These are phyloP conservation scores for Eupithecia insigniata DNA, from an alignment of 2,888 invertebrate genomes.

Conservation along the genomic window DNA sequence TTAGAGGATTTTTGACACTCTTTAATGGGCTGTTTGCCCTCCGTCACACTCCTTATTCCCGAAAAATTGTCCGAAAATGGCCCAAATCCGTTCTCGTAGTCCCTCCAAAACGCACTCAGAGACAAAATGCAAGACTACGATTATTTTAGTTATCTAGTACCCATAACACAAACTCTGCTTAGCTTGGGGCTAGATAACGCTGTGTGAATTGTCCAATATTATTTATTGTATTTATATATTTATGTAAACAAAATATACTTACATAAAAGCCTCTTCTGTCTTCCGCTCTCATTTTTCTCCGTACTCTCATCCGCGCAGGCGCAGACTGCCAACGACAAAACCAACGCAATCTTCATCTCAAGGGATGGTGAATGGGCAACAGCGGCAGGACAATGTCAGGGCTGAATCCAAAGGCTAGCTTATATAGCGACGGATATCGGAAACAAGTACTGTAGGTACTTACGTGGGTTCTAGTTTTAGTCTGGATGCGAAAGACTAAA, in stretches of 20 bases:
- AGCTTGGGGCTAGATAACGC: too few relatives aligned
- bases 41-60: too few relatives aligned
- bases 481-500: conserved; percentile 73
- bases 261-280: conserved; percentile 70
- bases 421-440: conserved; percentile 73
- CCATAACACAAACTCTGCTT: too few relatives aligned
- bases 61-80: not conserved
- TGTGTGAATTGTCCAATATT: too few relatives aligned
- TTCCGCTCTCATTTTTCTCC: conserved; percentile 41
- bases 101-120: not conserved
- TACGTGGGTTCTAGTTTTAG: conserved; percentile 79
- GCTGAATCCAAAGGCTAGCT: conserved; percentile 72
- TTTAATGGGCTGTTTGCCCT: too few relatives aligned
- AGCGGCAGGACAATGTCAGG: conserved; percentile 78
- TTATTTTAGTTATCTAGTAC: too few relatives aligned
- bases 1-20: too few relatives aligned
- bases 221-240: too few relatives aligned
- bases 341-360: conserved; percentile 52
- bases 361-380: conserved; percentile 54
- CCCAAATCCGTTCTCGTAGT: not conserved
- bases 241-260: conserved; percentile 50
- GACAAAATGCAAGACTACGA: not conserved
- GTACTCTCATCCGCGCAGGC: conserved; percentile 37
- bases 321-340: conserved; percentile 51
- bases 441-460: conserved; percentile 67